phyloP scores from a whole-genome alignment of 2,113 vertebrate species.

The Euleptes europaea region DNA sequence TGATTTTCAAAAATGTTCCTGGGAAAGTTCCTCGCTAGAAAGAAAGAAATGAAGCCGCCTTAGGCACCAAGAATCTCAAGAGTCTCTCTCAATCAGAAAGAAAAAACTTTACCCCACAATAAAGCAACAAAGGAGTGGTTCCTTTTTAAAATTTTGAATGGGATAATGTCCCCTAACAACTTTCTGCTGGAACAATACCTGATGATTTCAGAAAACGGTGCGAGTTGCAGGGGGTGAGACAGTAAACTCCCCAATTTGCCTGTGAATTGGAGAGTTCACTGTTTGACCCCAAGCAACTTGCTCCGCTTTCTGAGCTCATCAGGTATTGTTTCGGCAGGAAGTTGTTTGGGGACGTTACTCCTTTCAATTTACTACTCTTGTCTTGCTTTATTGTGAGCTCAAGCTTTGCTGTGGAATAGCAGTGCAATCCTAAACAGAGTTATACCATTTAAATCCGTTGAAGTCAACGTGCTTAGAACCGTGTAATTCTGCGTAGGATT shows the following conservation, averaged over 20 bases:
- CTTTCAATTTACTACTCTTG: too few species aligned
- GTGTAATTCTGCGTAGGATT: too few species aligned
- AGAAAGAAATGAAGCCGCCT: conserved; percentile 47
- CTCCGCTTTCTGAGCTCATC: conserved; percentile 15
- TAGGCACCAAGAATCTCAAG: conserved; percentile 44
- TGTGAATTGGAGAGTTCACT: conserved; percentile 15
- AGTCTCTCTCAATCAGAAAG: conserved; percentile 7
- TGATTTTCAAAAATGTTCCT: conserved; percentile 42
- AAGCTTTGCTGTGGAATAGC: too few species aligned
- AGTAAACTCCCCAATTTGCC: conserved; percentile 14
- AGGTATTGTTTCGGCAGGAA: neutral
- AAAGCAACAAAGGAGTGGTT: too few species aligned
- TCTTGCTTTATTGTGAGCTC: too few species aligned
- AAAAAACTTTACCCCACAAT: neutral
- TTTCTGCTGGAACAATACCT: too few species aligned
- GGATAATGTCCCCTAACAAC: too few species aligned
- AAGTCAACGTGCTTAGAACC: too few species aligned
- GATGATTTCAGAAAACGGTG: too few species aligned
- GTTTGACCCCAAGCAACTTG: neutral
- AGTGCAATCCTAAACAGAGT: rapidly evolving
- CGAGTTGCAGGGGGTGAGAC: neutral
- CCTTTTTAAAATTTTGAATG: too few species aligned
- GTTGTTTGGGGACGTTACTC: too few species aligned
- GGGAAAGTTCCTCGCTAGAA: conserved; percentile 47
- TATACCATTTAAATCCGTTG: too few species aligned